Percentiles rank a stretch among this genome's conserved stretches.
phyloP scores from a whole-genome alignment of 2,113 vertebrate species.

The Colinus virginianus region DNA sequence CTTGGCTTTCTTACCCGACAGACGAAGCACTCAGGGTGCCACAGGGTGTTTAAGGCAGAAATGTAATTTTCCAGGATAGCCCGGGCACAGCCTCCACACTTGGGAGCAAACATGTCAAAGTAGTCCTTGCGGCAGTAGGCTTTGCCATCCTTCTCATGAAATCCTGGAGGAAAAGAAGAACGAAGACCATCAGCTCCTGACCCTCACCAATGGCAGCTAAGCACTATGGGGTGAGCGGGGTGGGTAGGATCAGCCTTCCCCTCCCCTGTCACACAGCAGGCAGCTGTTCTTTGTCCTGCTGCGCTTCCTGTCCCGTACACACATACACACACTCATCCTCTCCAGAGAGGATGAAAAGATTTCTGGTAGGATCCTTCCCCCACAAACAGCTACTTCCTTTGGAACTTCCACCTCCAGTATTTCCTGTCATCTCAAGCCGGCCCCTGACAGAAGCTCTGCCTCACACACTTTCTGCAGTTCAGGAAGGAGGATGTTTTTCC shows the following conservation, averaged over 20 bases:
- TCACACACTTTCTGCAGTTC: neutral
- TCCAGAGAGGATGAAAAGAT: neutral
- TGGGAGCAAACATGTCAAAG: constrained; percentile 98
- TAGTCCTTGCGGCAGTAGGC: constrained; percentile 98
- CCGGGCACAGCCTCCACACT: constrained; percentile 94
- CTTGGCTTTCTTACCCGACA: constrained; percentile 88
- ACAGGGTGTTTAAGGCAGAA: constrained; percentile 94
- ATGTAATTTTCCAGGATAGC: constrained; percentile 99
- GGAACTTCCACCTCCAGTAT: neutral
- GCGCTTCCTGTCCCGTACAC: neutral
- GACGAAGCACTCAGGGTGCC: constrained; percentile 98
- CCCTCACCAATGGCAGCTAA: neutral
- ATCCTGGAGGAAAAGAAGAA: constrained; percentile 80
- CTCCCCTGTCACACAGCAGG: neutral
- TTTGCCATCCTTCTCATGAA: constrained; percentile 98
- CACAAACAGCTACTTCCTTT: neutral
- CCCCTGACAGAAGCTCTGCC: neutral
- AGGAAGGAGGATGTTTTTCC: fast-evolving
- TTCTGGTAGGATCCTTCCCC: neutral
- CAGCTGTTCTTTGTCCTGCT: neutral
- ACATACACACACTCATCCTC: neutral
- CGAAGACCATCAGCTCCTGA: neutral
- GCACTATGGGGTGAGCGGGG: fast-evolving
- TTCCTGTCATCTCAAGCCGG: neutral
- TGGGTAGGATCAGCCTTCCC: neutral